Percentiles rank a stretch among this genome's conserved stretches.
These are phyloP conservation scores for Anarrhichthys ocellatus DNA, from an alignment of 2,113 vertebrate genomes.

Conservation along the genomic window DNA sequence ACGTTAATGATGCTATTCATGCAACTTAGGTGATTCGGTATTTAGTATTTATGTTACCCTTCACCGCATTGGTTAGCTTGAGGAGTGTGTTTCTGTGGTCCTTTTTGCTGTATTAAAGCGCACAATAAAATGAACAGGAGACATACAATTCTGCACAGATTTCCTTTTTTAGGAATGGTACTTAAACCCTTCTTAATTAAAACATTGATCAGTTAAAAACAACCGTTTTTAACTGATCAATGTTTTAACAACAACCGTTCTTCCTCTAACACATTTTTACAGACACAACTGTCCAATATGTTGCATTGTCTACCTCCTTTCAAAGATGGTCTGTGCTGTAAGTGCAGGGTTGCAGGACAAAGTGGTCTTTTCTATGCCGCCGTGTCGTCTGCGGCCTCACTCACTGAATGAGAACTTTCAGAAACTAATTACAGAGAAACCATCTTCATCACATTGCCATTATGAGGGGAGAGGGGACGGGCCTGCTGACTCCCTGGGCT, in stretches of 20 bases:
- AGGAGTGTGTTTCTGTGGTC: background rate
- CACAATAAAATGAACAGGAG: background rate
- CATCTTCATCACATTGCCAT: constrained; percentile 85
- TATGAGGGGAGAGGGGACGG: constrained; percentile 75
- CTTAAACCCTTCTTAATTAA: constrained; percentile 2
- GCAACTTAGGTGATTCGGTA: constrained; percentile 7
- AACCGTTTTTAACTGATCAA: background rate
- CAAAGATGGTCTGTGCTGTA: constrained; percentile 53
- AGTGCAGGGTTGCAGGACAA: constrained; percentile 68
- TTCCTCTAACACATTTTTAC: constrained; percentile 18
- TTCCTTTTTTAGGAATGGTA: background rate
- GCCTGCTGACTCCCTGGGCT: constrained; percentile 78
- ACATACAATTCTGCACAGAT: background rate
- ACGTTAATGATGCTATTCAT: constrained; percentile 7
- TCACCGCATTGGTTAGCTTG: background rate
- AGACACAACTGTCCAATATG: constrained; percentile 21
- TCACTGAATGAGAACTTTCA: constrained; percentile 82
- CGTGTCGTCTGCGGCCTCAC: constrained; percentile 59
- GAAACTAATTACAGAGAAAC: constrained; percentile 85
- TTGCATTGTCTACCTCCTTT: constrained; percentile 50
- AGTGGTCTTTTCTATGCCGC: constrained; percentile 71
- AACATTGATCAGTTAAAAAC: background rate
- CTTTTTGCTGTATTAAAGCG: background rate
- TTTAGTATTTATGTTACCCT: constrained; percentile 2
- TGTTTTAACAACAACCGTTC: background rate